phyloP scores from a whole-genome alignment of 2,888 invertebrate species.

The Dicycla oo region DNA sequence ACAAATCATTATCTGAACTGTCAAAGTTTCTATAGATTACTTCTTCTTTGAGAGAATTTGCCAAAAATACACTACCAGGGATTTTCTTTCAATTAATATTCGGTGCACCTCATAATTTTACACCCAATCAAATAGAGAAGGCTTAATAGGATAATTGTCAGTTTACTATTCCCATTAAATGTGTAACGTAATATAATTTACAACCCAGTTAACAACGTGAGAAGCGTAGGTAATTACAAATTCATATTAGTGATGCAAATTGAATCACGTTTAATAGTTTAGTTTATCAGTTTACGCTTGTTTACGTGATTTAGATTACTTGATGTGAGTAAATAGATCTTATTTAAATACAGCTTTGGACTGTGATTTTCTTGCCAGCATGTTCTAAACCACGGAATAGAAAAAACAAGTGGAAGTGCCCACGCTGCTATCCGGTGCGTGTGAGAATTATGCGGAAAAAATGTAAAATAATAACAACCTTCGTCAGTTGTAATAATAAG shows the following conservation, averaged over 20 bases:
- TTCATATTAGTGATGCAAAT: conserved; percentile 57
- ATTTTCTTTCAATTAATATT: background rate
- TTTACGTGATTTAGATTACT: conserved; percentile 13
- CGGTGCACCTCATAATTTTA: too few species aligned
- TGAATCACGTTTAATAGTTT: conserved; percentile 50
- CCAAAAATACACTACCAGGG: background rate
- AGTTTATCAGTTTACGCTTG: conserved; percentile 42
- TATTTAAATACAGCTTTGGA: background rate
- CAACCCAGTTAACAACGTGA: conserved; percentile 27
- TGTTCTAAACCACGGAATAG: too few species aligned
- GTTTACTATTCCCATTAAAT: background rate
- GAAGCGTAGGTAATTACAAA: conserved; percentile 30
- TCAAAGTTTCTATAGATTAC: too few species aligned
- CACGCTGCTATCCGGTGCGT: too few species aligned
- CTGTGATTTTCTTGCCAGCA: too few species aligned
- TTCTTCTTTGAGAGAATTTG: background rate
- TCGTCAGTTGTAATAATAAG: too few species aligned
- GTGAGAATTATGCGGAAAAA: too few species aligned
- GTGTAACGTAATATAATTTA: conserved; percentile 14
- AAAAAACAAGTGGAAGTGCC: too few species aligned
- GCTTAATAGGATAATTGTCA: conserved; percentile 1
- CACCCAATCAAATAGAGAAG: background rate
- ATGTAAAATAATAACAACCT: too few species aligned
- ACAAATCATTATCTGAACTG: background rate
- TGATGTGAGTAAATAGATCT: background rate